A percentile compares a stretch with the other conserved stretches of the same genome.
phyloP scores from a whole-genome alignment of 2,113 vertebrate genomes.

The Sinocyclocheilus rhinocerous region DNA sequence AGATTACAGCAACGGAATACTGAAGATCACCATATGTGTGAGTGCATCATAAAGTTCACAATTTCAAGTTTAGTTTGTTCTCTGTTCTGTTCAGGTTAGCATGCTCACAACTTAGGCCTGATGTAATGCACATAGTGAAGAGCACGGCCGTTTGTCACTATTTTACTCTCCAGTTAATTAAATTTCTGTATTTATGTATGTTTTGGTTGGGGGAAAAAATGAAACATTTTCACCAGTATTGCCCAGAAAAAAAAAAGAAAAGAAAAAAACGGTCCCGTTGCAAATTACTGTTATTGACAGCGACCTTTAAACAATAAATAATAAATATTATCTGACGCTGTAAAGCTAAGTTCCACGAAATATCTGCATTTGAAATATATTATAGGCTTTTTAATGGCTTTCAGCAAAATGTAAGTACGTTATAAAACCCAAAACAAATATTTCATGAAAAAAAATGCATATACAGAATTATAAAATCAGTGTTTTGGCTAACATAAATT shows the following conservation, averaged over 20 bases:
- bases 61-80: background rate
- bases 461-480: background rate
- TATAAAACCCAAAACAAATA: too few relatives aligned
- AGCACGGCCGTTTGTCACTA: background rate
- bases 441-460: too few relatives aligned
- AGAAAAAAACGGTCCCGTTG: background rate
- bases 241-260: background rate
- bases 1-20: conserved; percentile 89
- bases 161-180: background rate
- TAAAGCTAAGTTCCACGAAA: background rate
- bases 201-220: background rate
- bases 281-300: background rate
- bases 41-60: conserved; percentile 61
- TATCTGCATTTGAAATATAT: background rate
- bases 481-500: background rate
- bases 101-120: background rate
- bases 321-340: background rate
- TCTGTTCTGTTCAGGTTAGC: background rate
- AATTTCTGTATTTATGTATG: background rate
- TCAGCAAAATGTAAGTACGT: too few relatives aligned
- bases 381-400: background rate
- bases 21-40: conserved; percentile 94
- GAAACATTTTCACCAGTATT: background rate
- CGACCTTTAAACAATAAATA: too few relatives aligned
- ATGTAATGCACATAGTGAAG: background rate